Base-by-base conservation (phyloP, 2,888 invertebrate species). In the Dascillus cervinus region DNA sequence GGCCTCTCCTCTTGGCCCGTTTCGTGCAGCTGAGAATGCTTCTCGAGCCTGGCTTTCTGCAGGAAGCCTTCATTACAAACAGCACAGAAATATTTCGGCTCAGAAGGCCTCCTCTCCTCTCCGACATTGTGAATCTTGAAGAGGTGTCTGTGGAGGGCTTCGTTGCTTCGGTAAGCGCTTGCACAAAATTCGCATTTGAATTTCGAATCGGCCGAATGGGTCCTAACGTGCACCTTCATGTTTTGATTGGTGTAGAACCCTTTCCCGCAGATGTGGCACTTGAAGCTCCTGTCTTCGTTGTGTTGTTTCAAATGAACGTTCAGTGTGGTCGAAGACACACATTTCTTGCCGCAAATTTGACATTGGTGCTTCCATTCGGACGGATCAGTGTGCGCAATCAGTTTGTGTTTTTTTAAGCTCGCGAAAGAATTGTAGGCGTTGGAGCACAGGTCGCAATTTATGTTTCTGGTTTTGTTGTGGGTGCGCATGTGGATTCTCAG, bases 161-260 rank as follows among this genome's bases (percentile, higher is more conserved):
- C 32, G 3, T 32, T 32, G 8, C 25, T 17, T 5, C 21, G 25
- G 12, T 32, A 32, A 8, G 21, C 26, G 4, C 11, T 20, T 5
- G 10, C n/a, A 11, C 31, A 31, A n/a, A 10, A 13, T 5, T 32
- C 14, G n/a, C 32, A 32, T 3, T 26, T 26, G 8, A 26, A 32
- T 13, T 20, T 20, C 2, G 19, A 25, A 1, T 10, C n/a, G 8
- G 17, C 19, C 8, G 31, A 25, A 11, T 32, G 32, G n/a, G 32
- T 24, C 2, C 21, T 13, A 9, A 32, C n/a, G 10, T 32, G 32
- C 13, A 20, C 20, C 8, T 26, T 10, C 20, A 26, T 12, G 8
- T 32, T 26, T 11, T 25, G 26, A 4, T 32, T 32, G 3, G 32
- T 32, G 9, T 26, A 32, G n/a, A 32, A 32, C 3, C 32, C 32